Conservation (phyloP, 1,140 invertebrate species). For the Pseudomyrmex gracilis region DNA sequence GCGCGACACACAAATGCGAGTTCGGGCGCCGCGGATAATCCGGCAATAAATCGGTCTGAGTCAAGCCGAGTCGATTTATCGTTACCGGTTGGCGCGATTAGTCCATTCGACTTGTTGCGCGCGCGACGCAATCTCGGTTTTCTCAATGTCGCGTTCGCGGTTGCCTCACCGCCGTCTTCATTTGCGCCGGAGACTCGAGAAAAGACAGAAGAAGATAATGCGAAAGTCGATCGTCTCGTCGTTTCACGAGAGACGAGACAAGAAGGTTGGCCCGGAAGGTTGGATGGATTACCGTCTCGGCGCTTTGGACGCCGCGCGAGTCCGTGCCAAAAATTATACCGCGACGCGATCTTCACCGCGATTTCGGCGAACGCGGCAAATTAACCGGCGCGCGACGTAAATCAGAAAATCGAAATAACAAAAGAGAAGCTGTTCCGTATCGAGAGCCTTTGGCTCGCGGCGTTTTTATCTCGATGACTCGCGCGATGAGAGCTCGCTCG, state of each 20-base stretch:
- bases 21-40: not conserved
- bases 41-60: conserved; percentile 5
- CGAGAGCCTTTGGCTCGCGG: not conserved
- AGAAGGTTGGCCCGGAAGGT: not conserved
- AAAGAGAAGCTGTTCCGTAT: not conserved
- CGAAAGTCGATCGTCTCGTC: not conserved
- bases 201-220: not conserved
- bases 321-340: conserved; percentile 52
- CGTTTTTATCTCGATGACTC: not conserved
- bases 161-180: not conserved
- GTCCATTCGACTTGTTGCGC: not conserved
- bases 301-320: not conserved
- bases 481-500: not conserved
- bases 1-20: not conserved
- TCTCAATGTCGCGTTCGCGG: no score
- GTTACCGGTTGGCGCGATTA: not conserved
- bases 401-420: not conserved
- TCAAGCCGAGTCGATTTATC: conserved; percentile 4
- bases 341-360: not conserved
- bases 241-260: not conserved
- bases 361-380: conserved; percentile 30
- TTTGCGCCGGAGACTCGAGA: not conserved
- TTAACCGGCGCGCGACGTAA: not conserved
- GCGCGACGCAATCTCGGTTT: not conserved
- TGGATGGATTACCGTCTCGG: conserved; percentile 41